phyloP scores from a whole-genome alignment of 1,140 invertebrate genomes.

The Dolichoris vasculosae region DNA sequence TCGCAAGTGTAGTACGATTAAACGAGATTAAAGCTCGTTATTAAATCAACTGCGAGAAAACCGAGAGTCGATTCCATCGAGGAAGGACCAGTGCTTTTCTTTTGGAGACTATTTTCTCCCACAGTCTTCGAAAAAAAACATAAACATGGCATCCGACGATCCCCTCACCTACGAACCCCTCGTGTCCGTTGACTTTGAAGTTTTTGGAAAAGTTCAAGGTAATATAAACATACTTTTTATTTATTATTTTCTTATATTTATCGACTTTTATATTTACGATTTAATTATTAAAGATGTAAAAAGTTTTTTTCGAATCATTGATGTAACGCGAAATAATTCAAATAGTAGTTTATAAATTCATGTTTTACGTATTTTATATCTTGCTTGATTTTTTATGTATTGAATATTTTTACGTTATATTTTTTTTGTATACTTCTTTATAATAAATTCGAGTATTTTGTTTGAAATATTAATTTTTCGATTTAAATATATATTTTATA shows the following conservation, averaged over 20 bases:
- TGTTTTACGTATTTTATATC: too few species aligned
- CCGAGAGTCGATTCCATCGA: neutral
- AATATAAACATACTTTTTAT: too few species aligned
- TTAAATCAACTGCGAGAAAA: neutral
- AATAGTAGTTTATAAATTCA: too few species aligned
- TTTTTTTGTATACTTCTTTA: too few species aligned
- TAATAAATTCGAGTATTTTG: too few species aligned
- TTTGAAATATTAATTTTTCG: too few species aligned
- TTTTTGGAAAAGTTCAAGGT: conserved; percentile 93
- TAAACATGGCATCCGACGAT: conserved; percentile 2
- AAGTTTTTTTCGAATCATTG: too few species aligned
- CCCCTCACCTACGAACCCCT: conserved; percentile 75
- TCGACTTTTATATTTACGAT: neutral
- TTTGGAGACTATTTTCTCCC: neutral
- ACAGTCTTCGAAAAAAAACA: neutral
- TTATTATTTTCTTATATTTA: neutral
- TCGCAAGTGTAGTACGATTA: neutral
- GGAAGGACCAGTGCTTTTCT: neutral
- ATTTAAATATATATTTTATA: too few species aligned
- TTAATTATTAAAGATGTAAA: neutral
- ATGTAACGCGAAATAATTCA: too few species aligned
- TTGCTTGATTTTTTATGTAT: too few species aligned
- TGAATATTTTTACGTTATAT: too few species aligned
- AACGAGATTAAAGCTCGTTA: neutral
- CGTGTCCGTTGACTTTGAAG: conserved; percentile 90